phyloP scores from a whole-genome alignment of 2,797 vertebrate genomes.

The Rhadinocentrus ornatus region DNA sequence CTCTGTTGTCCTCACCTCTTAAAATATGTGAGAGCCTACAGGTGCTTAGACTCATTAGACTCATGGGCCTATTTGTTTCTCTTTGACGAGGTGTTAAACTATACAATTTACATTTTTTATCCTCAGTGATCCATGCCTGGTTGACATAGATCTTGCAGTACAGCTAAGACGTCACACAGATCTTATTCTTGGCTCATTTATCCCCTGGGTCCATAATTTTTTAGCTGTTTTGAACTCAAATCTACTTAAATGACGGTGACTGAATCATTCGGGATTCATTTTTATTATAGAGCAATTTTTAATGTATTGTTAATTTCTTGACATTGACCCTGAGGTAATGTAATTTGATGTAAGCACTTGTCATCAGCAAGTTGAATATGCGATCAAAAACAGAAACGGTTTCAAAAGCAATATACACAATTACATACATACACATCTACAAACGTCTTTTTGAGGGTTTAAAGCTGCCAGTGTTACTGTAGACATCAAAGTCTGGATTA shows the following conservation, averaged over 20 bases:
- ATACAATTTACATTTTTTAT: conserved; percentile 59
- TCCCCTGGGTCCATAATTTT: neutral
- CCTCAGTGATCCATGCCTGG: conserved; percentile 50
- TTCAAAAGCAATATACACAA: neutral
- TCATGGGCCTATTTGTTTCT: conserved; percentile 28
- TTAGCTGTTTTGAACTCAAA: conserved; percentile 20
- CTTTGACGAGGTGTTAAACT: conserved; percentile 46
- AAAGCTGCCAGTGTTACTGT: neutral
- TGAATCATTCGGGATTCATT: conserved; percentile 4
- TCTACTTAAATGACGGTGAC: conserved; percentile 9
- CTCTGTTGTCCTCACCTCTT: conserved; percentile 21
- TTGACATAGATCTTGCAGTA: conserved; percentile 30
- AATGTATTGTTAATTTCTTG: conserved; percentile 11
- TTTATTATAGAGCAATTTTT: conserved; percentile 5
- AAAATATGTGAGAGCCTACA: conserved; percentile 12
- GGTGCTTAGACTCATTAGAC: neutral
- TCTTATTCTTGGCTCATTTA: conserved; percentile 19
- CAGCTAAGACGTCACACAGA: conserved; percentile 11
- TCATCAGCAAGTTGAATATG: conserved; percentile 14
- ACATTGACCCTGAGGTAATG: neutral
- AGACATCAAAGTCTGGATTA: neutral
- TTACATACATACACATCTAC: too few species aligned
- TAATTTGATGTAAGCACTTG: conserved; percentile 1
- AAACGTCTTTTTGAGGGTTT: neutral
- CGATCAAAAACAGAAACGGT: neutral